Evolutionary conservation across 2,113 vertebrate genomes (phyloP).

Genomic region (Leptocoma aspasia): DNA sequence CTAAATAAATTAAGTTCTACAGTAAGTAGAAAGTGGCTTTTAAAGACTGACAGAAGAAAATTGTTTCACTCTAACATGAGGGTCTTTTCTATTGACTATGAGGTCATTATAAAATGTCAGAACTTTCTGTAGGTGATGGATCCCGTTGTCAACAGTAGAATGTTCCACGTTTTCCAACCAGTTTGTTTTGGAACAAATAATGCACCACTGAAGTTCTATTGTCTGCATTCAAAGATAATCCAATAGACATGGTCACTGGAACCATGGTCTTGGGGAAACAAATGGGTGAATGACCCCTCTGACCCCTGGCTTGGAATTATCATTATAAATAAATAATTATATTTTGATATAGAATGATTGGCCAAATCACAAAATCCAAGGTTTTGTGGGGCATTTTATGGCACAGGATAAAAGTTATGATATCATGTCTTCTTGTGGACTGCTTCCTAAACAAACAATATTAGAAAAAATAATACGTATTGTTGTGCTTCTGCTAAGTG

Average conservation of each 20-base stretch:
- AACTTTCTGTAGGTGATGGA: background rate
- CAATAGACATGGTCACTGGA: background rate
- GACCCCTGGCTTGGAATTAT: background rate
- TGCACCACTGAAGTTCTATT: fast-evolving
- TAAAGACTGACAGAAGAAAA: background rate
- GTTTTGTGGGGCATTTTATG: background rate
- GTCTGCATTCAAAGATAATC: background rate
- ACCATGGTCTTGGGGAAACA: fast-evolving
- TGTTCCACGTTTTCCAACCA: fast-evolving
- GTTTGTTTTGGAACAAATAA: background rate
- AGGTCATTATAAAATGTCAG: background rate
- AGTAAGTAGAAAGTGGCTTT: background rate
- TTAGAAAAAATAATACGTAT: background rate
- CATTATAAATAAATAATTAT: background rate
- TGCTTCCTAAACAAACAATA: background rate
- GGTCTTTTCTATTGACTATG: background rate
- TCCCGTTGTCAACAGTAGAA: fast-evolving
- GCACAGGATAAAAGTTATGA: background rate
- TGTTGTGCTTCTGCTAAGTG: background rate
- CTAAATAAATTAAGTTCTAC: background rate
- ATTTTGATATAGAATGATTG: background rate
- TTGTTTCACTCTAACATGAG: background rate
- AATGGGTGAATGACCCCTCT: background rate
- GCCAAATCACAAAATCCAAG: background rate
- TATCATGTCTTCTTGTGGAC: background rate